Conservation (phyloP, 2,113 vertebrate genomes). For the Mormyrus iriodes region DNA sequence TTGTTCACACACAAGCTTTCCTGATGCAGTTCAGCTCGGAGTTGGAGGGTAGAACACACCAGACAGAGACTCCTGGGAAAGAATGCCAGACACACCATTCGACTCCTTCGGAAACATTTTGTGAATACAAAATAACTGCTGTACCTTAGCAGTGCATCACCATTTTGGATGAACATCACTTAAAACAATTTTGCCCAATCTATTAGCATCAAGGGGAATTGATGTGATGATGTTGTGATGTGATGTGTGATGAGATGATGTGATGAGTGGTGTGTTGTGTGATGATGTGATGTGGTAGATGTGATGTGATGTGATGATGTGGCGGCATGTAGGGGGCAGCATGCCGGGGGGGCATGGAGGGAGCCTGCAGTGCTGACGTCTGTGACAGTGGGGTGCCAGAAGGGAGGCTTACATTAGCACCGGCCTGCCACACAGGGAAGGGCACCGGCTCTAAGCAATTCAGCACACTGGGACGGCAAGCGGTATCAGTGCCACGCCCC, state of each 20-base stretch:
- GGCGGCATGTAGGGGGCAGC: conserved; percentile 38
- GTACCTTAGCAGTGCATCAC: background rate
- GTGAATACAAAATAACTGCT: background rate
- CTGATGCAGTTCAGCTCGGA: background rate
- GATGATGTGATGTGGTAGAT: background rate
- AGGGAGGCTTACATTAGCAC: conserved; percentile 49
- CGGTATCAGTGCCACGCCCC: too few relatives aligned
- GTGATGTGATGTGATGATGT: conserved; percentile 5
- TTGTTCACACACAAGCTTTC: conserved; percentile 15
- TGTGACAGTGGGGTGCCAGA: conserved; percentile 47
- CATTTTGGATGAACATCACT: background rate
- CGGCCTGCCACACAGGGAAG: conserved; percentile 29
- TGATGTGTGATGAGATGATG: conserved; percentile 4
- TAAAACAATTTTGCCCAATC: background rate
- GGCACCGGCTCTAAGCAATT: background rate
- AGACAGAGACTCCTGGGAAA: background rate
- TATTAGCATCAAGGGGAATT: background rate
- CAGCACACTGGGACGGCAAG: conserved; percentile 10
- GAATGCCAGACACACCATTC: background rate
- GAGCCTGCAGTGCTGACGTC: conserved; percentile 48
- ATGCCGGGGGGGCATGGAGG: too few relatives aligned
- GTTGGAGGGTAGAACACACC: background rate
- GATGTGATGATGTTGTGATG: background rate
- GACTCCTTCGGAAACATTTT: too few relatives aligned
- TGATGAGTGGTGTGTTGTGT: background rate